Evolutionary conservation across 1,140 invertebrate species (phyloP).

Genomic region (Lamellibrachia luymesi): DNA sequence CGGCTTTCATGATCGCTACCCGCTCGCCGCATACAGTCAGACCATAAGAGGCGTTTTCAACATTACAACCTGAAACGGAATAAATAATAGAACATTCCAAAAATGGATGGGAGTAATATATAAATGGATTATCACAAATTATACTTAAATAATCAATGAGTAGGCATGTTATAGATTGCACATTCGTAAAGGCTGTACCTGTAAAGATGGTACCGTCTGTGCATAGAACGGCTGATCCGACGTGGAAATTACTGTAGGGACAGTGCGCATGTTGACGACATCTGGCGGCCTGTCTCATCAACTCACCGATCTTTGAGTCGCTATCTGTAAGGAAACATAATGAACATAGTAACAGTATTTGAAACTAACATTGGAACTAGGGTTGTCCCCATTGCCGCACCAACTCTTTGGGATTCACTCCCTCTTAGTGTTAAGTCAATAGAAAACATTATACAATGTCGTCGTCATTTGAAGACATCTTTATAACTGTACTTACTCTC

Average conservation of each 20-base stretch:
- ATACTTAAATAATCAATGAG: too few relatives aligned
- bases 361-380: not conserved
- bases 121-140: too few relatives aligned
- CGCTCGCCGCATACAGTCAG: constrained; percentile 88
- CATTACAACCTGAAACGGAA: constrained; percentile 74
- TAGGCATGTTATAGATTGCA: not conserved
- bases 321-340: not conserved
- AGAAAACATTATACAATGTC: too few relatives aligned
- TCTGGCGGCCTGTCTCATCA: not conserved
- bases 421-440: too few relatives aligned
- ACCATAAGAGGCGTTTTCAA: constrained; percentile 85
- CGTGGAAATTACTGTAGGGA: constrained; percentile 90
- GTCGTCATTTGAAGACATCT: too few relatives aligned
- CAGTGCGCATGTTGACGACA: constrained; percentile 69
- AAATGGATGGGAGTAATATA: not conserved
- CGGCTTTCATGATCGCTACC: constrained; percentile 78
- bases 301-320: too few relatives aligned
- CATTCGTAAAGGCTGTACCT: constrained; percentile 34
- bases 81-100: not conserved
- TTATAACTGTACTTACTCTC: too few relatives aligned
- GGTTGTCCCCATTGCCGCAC: not conserved
- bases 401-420: too few relatives aligned
- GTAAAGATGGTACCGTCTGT: constrained; percentile 63
- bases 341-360: not conserved
- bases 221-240: constrained; percentile 82